Evolutionary conservation across 2,888 invertebrate genomes (phyloP).

Genomic region (Drosophila flavopinicola): DNA sequence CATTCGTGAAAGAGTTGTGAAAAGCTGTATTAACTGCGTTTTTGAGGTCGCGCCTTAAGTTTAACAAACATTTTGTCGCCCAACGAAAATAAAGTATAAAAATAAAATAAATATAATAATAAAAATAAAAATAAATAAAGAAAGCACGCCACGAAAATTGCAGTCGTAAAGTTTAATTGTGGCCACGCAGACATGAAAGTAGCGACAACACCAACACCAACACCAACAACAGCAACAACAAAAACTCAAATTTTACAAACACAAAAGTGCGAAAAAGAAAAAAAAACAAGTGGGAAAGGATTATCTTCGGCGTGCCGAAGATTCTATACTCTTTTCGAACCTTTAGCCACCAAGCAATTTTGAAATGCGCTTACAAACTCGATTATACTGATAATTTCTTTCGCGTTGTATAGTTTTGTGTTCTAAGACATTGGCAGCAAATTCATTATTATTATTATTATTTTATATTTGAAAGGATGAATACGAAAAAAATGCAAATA

Average conservation of each 20-base stretch:
- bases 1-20: neutral
- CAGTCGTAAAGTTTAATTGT: slow-evolving; percentile 78
- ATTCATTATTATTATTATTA: too few relatives aligned
- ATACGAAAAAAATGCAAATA: too few relatives aligned
- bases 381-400: too few relatives aligned
- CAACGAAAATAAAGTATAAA: slow-evolving; percentile 3
- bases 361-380: too few relatives aligned
- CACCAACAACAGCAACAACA: neutral
- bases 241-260: slow-evolving; percentile 56
- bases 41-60: slow-evolving; percentile 43
- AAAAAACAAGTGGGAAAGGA: too few relatives aligned
- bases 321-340: too few relatives aligned
- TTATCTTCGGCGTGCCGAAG: too few relatives aligned
- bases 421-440: too few relatives aligned
- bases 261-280: slow-evolving; percentile 29
- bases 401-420: too few relatives aligned
- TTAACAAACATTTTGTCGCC: slow-evolving; percentile 30
- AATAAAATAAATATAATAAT: slow-evolving; percentile 28
- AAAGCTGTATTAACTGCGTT: slow-evolving; percentile 19
- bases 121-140: slow-evolving; percentile 35
- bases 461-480: too few relatives aligned
- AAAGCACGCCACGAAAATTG: slow-evolving; percentile 62
- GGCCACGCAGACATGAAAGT: slow-evolving; percentile 51
- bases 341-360: too few relatives aligned
- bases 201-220: slow-evolving; percentile 12